Percentiles rank a stretch among this genome's conserved stretches.
Conservation (phyloP, 2,888 invertebrate genomes). For the Aphidoletes aphidimyza region DNA sequence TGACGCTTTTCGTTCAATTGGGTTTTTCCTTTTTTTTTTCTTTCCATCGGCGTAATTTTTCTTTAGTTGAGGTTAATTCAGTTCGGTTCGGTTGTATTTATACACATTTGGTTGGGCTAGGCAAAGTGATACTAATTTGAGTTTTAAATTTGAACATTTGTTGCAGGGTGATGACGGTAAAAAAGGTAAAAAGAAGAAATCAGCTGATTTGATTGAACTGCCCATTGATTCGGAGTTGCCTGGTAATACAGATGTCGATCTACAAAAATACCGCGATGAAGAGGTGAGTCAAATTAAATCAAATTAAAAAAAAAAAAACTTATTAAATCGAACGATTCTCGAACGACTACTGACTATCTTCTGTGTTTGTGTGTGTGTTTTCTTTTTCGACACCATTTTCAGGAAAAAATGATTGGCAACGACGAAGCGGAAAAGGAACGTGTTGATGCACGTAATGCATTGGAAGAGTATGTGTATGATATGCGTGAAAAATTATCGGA, state of each 20-base stretch:
- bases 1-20: not conserved
- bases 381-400: slow-evolving; percentile 68
- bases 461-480: slow-evolving; percentile 99
- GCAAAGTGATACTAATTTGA: no score
- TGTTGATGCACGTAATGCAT: slow-evolving; percentile 93
- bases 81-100: not conserved
- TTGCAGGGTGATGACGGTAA: slow-evolving; percentile 68
- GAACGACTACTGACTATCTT: no score
- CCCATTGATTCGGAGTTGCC: slow-evolving; percentile 82
- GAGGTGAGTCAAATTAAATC: slow-evolving; percentile 70
- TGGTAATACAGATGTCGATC: slow-evolving; percentile 76
- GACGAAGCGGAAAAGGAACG: slow-evolving; percentile 95
- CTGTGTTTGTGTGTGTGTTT: not conserved
- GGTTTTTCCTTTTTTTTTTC: not conserved
- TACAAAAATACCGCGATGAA: slow-evolving; percentile 80
- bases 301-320: not conserved
- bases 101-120: not conserved
- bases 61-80: not conserved
- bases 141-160: no score
- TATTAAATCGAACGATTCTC: no score
- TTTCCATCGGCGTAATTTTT: not conserved
- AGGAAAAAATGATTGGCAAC: slow-evolving; percentile 83
- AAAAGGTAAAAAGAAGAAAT: slow-evolving; percentile 81
- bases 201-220: slow-evolving; percentile 82
- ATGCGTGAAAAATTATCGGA: slow-evolving; percentile 87